Evolutionary conservation across 2,113 vertebrate species (phyloP), one percentile per base, ranked within the genome.

Genomic region (crab-eating macaque (Macaca fascicularis)): DNA sequence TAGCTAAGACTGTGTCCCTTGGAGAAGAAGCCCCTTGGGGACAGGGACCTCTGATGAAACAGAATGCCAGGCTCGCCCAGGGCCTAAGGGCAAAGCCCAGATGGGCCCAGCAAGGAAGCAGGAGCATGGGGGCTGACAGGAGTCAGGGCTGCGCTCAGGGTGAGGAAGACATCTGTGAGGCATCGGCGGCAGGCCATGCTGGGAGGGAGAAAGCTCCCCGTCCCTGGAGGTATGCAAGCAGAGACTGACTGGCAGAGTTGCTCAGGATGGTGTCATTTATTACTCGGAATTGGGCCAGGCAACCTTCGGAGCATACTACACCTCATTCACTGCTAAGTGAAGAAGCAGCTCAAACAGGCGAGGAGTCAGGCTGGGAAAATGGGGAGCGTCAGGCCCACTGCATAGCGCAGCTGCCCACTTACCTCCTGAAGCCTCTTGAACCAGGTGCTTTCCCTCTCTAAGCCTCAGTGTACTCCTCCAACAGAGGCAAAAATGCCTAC

Each of bases 281-380:
- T 25, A 4, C 67, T 0, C 10, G 25, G 35, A 12, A 16, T 61
- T 4, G 0, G 74, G 55, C 78, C 69, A 7, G 55, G 67, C 0
- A 43, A 8, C 45, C 14, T 8, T 40, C 23, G 17, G 70, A 32
- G 55, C 25, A 3, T 35, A 25, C 43, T 38, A 0, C 17, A 2
- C 0, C 40, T 40, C 3, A 0, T n/a, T 55, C 6, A 35, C 11
- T 32, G 38, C 75, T 11, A 11, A 48, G 6, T 0, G 3, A 27
- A 78, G 52, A 55, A 17, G 1, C 45, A 17, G 72, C 38, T 43
- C 8, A 11, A 25, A 4, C 3, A 3, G 20, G 27, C 0, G 0
- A n/a, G 45, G 23, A 6, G 0, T 2, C 3, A 48, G 38, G 50
- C 6, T 2, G 38, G 48, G 5, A 13, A 0, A 1, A 5, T 0